Conservation (phyloP, 2,888 invertebrate genomes). For the Hecatera dysodea region DNA sequence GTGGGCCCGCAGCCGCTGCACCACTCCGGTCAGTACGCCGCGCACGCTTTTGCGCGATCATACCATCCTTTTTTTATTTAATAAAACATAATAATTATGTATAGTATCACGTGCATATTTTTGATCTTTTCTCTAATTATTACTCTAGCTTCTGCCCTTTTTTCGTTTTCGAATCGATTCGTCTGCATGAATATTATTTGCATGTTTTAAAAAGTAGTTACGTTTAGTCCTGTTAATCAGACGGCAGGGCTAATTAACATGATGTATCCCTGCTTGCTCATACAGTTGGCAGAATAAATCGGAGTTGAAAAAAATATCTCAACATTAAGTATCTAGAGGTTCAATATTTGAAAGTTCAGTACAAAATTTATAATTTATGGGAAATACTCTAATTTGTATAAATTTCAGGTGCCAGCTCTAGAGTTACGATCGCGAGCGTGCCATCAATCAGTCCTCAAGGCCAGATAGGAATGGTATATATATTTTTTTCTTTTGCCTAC, state of each 20-base stretch:
- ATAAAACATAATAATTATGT: too few relatives aligned
- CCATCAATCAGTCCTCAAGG: constrained; percentile 92
- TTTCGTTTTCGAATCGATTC: too few relatives aligned
- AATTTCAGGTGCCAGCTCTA: constrained; percentile 85
- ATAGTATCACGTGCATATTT: too few relatives aligned
- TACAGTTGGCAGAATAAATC: background rate
- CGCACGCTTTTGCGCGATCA: too few relatives aligned
- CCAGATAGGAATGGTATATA: constrained; percentile 93
- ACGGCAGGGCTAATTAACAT: background rate
- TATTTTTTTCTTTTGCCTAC: constrained; percentile 70
- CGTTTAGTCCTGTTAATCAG: background rate
- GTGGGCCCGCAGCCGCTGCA: constrained; percentile 71
- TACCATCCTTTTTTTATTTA: background rate
- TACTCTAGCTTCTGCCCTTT: too few relatives aligned
- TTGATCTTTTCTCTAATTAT: too few relatives aligned
- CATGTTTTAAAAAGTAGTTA: background rate
- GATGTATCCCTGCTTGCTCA: background rate
- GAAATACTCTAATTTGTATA: constrained; percentile 4
- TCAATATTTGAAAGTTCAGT: background rate
- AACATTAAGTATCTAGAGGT: too few relatives aligned
- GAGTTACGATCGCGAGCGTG: constrained; percentile 89
- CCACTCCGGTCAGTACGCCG: constrained; percentile 53
- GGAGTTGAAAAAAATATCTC: background rate
- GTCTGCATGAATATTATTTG: too few relatives aligned
- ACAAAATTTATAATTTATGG: background rate